Base-by-base conservation (phyloP, 2,113 vertebrate genomes). In the Caloenas nicobarica region DNA sequence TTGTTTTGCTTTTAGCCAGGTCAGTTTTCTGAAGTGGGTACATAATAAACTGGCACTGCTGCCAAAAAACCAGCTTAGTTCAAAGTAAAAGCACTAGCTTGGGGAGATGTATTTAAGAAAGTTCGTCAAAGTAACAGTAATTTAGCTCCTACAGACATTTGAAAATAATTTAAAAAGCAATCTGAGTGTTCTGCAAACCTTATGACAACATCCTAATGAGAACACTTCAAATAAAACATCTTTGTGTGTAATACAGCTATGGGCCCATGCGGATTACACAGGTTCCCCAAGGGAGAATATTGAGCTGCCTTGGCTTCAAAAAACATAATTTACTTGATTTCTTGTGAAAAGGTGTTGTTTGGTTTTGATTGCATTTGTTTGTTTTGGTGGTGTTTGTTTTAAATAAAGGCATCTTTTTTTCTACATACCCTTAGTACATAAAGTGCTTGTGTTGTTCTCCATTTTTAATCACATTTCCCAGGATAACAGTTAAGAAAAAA, bases 1-100 rank as follows among this genome's bases (percentile, higher is more conserved):
- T 89, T 93, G 50, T 15, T 95, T 92, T 94, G 31, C 13, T 85
- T 94, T 91, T 60, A 88, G 29, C 44, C 66, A 93, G 58, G 74
- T 86, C 44, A 40, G 9, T 77, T 64, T 64, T 69, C 71, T 69
- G 54, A 91, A 95, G 38, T 28, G 48, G 33, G 57, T 40, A 48
- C 53, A 70, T 22, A 80, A 61, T 57, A 83, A 83, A 77, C 17
- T 68, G 60, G 13, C 46, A 73, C 7, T 34, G 24, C 50, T 94
- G 84, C 50, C 57, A 73, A 81, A 89, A 81, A 44, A 54, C 0
- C 21, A 73, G 48, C 46, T 58, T 50, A 60, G 54, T 54, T 91
- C 65, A 69, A 86, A 92, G 77, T 68, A 85, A 89, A 93, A 85
- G 36, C 36, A 83, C 50, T 70, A 80, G 22, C 28, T 58, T 0